These are phyloP conservation scores for Neotoxoptera formosana DNA, from an alignment of 1,140 invertebrate species.

Conservation along the genomic window DNA sequence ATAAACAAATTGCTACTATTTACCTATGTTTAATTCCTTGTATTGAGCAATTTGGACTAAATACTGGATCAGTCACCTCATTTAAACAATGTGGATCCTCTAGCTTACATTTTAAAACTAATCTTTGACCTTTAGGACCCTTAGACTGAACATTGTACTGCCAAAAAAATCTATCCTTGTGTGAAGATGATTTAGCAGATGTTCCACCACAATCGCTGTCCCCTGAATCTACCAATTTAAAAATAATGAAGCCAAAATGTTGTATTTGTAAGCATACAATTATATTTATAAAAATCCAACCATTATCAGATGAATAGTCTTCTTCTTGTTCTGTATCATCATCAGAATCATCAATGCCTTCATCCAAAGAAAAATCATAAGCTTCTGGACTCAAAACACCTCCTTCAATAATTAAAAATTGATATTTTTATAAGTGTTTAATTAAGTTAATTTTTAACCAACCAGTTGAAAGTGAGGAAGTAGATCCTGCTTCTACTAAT, in stretches of 20 bases:
- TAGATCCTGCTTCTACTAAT: slow-evolving; percentile 82
- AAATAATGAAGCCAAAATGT: background rate
- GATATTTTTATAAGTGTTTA: background rate
- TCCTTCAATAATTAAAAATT: slow-evolving; percentile 63
- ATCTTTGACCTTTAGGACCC: slow-evolving; percentile 91
- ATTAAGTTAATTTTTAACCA: background rate
- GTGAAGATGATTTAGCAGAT: slow-evolving; percentile 65
- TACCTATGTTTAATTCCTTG: slow-evolving; percentile 89
- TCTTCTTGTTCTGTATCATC: slow-evolving; percentile 87
- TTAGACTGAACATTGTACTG: slow-evolving; percentile 99
- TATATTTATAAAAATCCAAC: slow-evolving; percentile 63
- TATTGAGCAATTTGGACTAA: slow-evolving; percentile 86
- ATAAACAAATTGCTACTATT: slow-evolving; percentile 42
- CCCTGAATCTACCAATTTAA: slow-evolving; percentile 69
- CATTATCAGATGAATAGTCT: slow-evolving; percentile 83
- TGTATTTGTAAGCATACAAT: background rate
- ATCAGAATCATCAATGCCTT: slow-evolving; percentile 78
- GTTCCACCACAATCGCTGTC: slow-evolving; percentile 62
- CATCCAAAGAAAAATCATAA: slow-evolving; percentile 83
- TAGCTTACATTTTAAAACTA: slow-evolving; percentile 81
- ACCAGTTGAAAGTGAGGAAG: slow-evolving; percentile 83
- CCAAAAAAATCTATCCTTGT: slow-evolving; percentile 94
- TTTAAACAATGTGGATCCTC: slow-evolving; percentile 93
- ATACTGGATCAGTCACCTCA: slow-evolving; percentile 90
- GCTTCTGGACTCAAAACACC: slow-evolving; percentile 83